Percentiles rank a stretch among this genome's conserved stretches.
phyloP scores from a whole-genome alignment of 2,888 invertebrate species.

The Hydriomena furcata region DNA sequence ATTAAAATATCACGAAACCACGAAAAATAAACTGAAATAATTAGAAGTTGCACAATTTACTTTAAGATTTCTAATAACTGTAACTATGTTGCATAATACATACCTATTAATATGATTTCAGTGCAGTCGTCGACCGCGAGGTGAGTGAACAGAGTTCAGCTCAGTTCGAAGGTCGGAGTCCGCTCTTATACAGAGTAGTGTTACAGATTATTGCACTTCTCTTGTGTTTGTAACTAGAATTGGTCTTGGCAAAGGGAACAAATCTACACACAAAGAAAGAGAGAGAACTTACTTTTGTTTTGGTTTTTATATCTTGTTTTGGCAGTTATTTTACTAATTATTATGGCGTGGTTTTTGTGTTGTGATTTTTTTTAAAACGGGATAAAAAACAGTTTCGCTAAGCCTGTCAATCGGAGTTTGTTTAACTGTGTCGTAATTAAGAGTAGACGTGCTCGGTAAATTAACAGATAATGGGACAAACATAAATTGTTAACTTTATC shows the following conservation, averaged over 20 bases:
- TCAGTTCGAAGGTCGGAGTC: slow-evolving; percentile 64
- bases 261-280: neutral
- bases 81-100: slow-evolving; percentile 37
- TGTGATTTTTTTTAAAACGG: too few relatives aligned
- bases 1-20: too few relatives aligned
- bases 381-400: too few relatives aligned
- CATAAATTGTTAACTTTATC: too few relatives aligned
- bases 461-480: too few relatives aligned
- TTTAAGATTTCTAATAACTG: neutral
- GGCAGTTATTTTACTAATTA: too few relatives aligned
- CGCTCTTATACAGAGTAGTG: slow-evolving; percentile 43
- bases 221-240: slow-evolving; percentile 12
- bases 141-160: slow-evolving; percentile 63
- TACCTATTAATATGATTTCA: slow-evolving; percentile 36
- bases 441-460: too few relatives aligned
- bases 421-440: too few relatives aligned
- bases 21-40: neutral
- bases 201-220: slow-evolving; percentile 19
- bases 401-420: too few relatives aligned
- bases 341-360: too few relatives aligned
- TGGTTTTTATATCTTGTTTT: too few relatives aligned
- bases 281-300: too few relatives aligned
- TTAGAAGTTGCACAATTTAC: neutral
- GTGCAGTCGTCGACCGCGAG: slow-evolving; percentile 58
- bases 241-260: neutral